Conservation (phyloP, 2,113 vertebrate species). For the Cardinalis cardinalis region DNA sequence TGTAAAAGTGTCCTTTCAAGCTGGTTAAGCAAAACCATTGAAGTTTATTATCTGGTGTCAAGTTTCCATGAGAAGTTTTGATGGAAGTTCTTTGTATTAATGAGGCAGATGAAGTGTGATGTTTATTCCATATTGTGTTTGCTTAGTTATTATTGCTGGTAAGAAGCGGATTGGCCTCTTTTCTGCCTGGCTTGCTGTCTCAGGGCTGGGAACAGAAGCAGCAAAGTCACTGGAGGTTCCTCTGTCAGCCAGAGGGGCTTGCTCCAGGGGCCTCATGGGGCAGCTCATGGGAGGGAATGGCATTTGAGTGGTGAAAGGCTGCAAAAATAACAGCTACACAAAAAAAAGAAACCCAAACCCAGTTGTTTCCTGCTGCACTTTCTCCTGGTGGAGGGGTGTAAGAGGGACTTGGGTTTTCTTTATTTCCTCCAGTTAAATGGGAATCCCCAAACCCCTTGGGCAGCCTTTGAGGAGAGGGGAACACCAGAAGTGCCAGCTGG, state of each 20-base stretch:
- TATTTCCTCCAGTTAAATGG: neutral
- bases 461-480: neutral
- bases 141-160: neutral
- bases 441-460: neutral
- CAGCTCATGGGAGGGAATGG: neutral
- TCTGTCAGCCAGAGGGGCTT: neutral
- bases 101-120: neutral
- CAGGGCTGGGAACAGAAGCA: neutral
- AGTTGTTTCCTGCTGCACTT: neutral
- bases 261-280: rapidly evolving
- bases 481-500: neutral
- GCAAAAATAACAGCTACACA: neutral
- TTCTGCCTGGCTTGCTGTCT: neutral
- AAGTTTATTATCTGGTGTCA: neutral
- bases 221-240: neutral
- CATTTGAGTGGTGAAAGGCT: neutral
- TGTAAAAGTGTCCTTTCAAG: neutral
- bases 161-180: neutral
- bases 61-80: neutral
- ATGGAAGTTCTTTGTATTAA: neutral
- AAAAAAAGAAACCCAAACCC: neutral
- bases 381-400: neutral
- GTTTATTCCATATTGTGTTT: neutral
- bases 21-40: neutral
- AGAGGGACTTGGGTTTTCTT: neutral